Evolutionary conservation across 37 sponge, comb jelly and placozoan species (phyloP).

Genomic region (Petrosia ficiformis): DNA sequence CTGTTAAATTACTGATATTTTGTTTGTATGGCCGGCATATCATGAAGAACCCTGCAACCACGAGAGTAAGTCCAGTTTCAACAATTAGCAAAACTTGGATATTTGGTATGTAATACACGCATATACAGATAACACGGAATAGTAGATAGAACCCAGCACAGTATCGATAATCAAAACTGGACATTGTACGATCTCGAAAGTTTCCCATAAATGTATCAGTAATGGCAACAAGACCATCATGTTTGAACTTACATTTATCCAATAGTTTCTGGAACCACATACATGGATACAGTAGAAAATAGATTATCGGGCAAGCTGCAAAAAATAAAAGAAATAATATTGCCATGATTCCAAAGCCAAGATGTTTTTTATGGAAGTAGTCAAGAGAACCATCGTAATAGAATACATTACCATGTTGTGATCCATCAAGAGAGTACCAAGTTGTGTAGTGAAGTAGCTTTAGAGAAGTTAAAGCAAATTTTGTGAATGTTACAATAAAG

Average conservation of each 20-base stretch:
- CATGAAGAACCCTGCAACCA: conserved; percentile 11
- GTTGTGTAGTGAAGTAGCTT: conserved; percentile 28
- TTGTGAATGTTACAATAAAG: conserved; percentile 51
- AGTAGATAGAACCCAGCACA: conserved; percentile 72
- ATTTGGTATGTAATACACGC: conserved; percentile 30
- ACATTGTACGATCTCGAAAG: conserved; percentile 48
- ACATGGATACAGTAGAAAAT: conserved; percentile 18
- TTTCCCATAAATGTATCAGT: conserved; percentile 50
- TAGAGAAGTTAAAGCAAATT: conserved; percentile 45
- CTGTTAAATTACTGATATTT: conserved; percentile 34
- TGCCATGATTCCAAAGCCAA: conserved; percentile 33
- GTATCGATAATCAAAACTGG: conserved; percentile 37
- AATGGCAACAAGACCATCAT: conserved; percentile 12
- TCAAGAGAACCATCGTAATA: conserved; percentile 15
- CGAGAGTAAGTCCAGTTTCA: conserved; percentile 9
- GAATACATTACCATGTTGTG: neutral
- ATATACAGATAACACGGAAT: conserved; percentile 32
- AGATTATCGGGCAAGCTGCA: conserved; percentile 30
- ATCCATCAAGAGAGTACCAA: neutral
- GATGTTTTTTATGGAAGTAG: conserved; percentile 11
- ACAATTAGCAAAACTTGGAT: conserved; percentile 5
- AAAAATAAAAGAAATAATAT: conserved; percentile 4
- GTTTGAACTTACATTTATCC: neutral
- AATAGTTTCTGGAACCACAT: neutral
- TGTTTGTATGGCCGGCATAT: conserved; percentile 62